A percentile compares a stretch with the other conserved stretches of the same genome.
Conservation (phyloP, 2,888 invertebrate species). For the Cheilosia soror region DNA sequence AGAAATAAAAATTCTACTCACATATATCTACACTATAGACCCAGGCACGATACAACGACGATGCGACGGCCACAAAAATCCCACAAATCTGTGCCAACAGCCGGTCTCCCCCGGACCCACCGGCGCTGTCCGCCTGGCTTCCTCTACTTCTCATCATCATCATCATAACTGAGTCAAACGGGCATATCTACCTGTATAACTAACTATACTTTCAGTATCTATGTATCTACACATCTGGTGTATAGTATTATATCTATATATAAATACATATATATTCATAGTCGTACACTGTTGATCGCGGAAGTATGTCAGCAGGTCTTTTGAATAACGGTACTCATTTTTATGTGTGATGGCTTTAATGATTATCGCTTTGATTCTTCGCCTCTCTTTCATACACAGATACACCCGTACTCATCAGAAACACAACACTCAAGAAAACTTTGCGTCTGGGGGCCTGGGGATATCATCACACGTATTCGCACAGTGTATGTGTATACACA, state of each 20-base stretch:
- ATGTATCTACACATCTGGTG: conserved; percentile 36
- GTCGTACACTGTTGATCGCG: conserved; percentile 80
- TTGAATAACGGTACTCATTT: conserved; percentile 83
- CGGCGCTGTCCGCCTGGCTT: conserved; percentile 6
- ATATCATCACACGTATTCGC: not conserved
- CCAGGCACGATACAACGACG: conserved; percentile 44
- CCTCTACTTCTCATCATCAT: conserved; percentile 31
- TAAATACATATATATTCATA: conserved; percentile 19
- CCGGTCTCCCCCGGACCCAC: conserved; percentile 40
- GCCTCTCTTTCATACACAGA: conserved; percentile 68
- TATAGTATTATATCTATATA: not conserved
- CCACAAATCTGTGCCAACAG: conserved; percentile 75
- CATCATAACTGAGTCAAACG: conserved; percentile 69
- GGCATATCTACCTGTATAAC: conserved; percentile 60
- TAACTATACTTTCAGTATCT: conserved; percentile 34
- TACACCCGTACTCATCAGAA: not conserved
- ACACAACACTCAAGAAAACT: not conserved
- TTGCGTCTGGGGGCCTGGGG: not conserved
- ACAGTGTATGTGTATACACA: not conserved
- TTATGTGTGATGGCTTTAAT: conserved; percentile 77
- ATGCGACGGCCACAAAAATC: conserved; percentile 71
- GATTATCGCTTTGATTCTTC: conserved; percentile 71
- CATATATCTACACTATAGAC: conserved; percentile 15
- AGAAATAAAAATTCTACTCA: conserved; percentile 4
- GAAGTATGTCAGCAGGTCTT: conserved; percentile 85